Base-by-base conservation (phyloP, 2,113 vertebrate genomes). In the Prunella himalayana region DNA sequence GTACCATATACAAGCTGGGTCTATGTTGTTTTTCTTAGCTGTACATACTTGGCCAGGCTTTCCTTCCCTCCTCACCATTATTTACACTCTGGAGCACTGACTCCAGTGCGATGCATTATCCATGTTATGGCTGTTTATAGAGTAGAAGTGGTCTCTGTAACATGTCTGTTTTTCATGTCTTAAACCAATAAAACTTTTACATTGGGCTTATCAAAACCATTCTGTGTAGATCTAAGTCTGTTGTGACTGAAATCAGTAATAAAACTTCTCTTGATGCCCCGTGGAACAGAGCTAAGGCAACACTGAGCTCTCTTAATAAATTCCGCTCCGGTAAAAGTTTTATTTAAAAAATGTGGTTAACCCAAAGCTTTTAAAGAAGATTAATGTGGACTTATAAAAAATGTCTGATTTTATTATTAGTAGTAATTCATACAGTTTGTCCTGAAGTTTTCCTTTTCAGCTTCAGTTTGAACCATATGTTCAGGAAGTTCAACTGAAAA, bases 401-500 rank as follows among this genome's bases (percentile, higher is more conserved):
- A 95, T 94, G 96, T 96, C 94, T 92, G 86, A 95, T 94, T 96
- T 88, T 97, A 93, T 96, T 94, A 96, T 41, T 97, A 92, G 91
- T 92, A 93, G 94, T 96, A 95, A 97, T 95, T 96, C 95, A 97
- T 97, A 93, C 95, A 91, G 95, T 96, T 97, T 97, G 95, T 96
- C 89, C 92, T 63, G 69, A 83, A 96, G 95, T 97, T 97, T 97
- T 94, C 95, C 66, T 97, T 97, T 97, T 94, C 96, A 97, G 87
- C 87, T 96, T 86, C 93, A 96, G 96, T 93, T 95, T 84, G 88
- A 97, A 97, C 96, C 96, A 97, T 93, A 95, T 97, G 97, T 97
- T 96, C 97, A 97, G 97, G 97, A 97, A 98, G 96, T 96, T 94
- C 92, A 94, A 96, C 72, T 97, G 97, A 98, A 97, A 95, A 93